phyloP scores from a whole-genome alignment of 2,797 vertebrate species.

The Micropoecilia bifurca region DNA sequence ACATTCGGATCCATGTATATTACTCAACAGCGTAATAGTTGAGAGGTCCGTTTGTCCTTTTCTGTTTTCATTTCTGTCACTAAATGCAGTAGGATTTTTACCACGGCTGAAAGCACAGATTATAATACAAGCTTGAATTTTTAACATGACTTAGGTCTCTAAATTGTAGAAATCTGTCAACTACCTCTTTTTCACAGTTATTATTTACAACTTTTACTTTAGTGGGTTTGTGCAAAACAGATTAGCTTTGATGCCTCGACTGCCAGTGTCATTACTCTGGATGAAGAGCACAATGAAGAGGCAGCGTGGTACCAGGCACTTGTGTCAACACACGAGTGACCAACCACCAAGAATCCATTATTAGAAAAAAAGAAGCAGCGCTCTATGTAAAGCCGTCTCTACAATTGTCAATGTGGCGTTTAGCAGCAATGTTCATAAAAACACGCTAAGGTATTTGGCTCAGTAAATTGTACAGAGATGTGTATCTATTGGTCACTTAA shows the following conservation, averaged over 20 bases:
- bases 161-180: not conserved
- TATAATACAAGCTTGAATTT: not conserved
- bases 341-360: constrained; percentile 15
- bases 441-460: constrained; percentile 2
- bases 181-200: not conserved
- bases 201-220: not conserved
- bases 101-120: not conserved
- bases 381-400: not conserved
- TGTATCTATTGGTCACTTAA: constrained; percentile 16
- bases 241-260: not conserved
- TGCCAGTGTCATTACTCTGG: constrained; percentile 4
- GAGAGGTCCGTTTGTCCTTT: not conserved
- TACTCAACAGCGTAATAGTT: not conserved
- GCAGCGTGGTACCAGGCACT: constrained; percentile 26
- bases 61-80: not conserved
- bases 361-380: constrained; percentile 13
- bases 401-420: not conserved
- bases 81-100: not conserved
- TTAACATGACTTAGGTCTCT: not conserved
- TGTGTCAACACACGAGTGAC: constrained; percentile 10
- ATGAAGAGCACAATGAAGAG: constrained; percentile 18
- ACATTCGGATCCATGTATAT: not conserved
- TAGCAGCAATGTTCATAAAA: constrained; percentile 16
- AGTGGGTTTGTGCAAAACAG: constrained; percentile 1
- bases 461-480: constrained; percentile 8